A percentile compares a stretch with the other conserved stretches of the same genome.
phyloP scores from a whole-genome alignment of 1,140 invertebrate genomes.

The Sogatella furcifera region DNA sequence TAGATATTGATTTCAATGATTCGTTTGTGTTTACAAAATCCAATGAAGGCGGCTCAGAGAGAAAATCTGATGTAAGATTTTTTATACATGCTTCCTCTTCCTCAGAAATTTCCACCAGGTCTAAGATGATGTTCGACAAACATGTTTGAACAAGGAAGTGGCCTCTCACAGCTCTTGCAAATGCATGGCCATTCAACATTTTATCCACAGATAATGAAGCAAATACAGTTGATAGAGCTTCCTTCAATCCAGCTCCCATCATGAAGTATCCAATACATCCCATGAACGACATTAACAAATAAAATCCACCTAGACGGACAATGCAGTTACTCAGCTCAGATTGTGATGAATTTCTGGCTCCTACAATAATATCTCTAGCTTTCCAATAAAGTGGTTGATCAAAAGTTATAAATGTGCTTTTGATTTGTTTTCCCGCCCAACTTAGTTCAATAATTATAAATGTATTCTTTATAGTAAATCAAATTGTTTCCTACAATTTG shows the following conservation, averaged over 20 bases:
- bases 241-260: conserved; percentile 30
- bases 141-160: conserved; percentile 23
- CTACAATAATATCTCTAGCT: conserved; percentile 32
- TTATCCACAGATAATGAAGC: conserved; percentile 27
- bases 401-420: conserved; percentile 24
- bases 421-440: no score
- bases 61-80: neutral
- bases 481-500: no score
- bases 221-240: conserved; percentile 26
- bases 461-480: no score
- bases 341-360: no score
- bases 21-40: no score
- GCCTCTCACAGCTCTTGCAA: conserved; percentile 31
- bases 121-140: neutral
- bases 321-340: neutral
- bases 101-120: neutral
- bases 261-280: conserved; percentile 32
- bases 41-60: no score
- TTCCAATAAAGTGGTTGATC: conserved; percentile 30
- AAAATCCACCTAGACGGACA: conserved; percentile 27
- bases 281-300: conserved; percentile 32
- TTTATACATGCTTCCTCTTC: neutral
- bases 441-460: no score
- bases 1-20: neutral
- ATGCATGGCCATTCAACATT: conserved; percentile 32